Conservation (phyloP, 2,797 vertebrate genomes). For the Prionace glauca region DNA sequence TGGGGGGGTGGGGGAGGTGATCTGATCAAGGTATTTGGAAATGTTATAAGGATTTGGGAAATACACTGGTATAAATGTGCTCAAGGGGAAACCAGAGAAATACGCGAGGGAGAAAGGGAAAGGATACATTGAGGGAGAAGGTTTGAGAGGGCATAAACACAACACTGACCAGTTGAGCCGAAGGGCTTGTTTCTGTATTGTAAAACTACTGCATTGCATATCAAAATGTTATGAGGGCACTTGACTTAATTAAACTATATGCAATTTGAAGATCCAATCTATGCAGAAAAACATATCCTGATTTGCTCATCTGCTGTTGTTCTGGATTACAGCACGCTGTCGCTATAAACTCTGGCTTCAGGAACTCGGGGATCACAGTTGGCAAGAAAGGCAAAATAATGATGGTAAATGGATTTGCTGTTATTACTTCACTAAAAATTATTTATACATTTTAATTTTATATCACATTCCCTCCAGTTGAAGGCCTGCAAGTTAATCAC, state of each 20-base stretch:
- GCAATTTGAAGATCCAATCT: neutral
- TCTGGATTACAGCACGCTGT: conserved; percentile 65
- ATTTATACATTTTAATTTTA: neutral
- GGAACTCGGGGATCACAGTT: conserved; percentile 86
- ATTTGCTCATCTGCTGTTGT: neutral
- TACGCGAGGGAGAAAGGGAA: neutral
- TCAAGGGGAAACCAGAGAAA: neutral
- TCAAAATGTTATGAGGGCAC: neutral
- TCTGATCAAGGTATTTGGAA: neutral
- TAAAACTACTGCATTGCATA: neutral
- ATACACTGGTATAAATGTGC: neutral
- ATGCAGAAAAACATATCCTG: neutral
- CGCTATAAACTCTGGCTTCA: conserved; percentile 79
- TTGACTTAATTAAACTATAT: neutral
- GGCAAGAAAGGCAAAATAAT: conserved; percentile 81
- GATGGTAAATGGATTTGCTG: conserved; percentile 57
- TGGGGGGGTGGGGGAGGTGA: neutral
- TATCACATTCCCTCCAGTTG: neutral
- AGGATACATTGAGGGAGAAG: neutral
- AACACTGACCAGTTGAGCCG: neutral
- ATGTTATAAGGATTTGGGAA: neutral
- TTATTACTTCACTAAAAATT: neutral
- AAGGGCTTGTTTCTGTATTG: neutral
- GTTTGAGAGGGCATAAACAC: neutral
- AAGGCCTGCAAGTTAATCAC: neutral